A percentile compares a stretch with the other conserved stretches of the same genome.
Evolutionary conservation across 2,888 invertebrate species (phyloP).

Genomic region (Stomorhina lunata): DNA sequence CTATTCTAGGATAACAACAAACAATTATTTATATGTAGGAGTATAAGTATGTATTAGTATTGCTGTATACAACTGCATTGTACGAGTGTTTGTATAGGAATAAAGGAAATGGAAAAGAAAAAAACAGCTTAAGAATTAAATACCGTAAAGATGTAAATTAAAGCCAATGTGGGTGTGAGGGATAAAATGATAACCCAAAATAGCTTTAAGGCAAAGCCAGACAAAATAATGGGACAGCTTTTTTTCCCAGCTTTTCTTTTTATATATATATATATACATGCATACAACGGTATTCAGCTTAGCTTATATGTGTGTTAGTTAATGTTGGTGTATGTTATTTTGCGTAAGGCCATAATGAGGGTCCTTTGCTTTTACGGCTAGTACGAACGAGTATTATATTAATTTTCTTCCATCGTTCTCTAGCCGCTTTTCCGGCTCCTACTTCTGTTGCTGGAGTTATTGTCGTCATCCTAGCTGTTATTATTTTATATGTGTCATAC

Average conservation of each 20-base stretch:
- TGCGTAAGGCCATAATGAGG: conserved; percentile 21
- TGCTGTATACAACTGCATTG: not conserved
- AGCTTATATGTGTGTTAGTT: not conserved
- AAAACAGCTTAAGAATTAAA: conserved; percentile 42
- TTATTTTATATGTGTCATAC: conserved; percentile 53
- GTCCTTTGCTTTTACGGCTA: conserved; percentile 30
- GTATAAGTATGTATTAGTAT: not conserved
- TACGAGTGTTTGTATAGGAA: conserved; percentile 1
- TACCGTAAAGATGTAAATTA: conserved; percentile 48
- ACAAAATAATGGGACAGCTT: not conserved
- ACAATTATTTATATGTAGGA: conserved; percentile 3
- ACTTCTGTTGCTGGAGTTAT: conserved; percentile 17
- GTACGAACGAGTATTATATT: no score
- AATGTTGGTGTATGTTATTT: not conserved
- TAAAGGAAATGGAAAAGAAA: not conserved
- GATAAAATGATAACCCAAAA: not conserved
- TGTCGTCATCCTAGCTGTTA: conserved; percentile 22
- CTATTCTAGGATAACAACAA: not conserved
- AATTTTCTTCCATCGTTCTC: conserved; percentile 24
- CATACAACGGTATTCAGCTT: no score
- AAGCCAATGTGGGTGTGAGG: conserved; percentile 31
- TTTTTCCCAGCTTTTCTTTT: not conserved
- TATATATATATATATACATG: not conserved
- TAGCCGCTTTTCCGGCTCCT: conserved; percentile 4
- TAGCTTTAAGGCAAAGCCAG: conserved; percentile 24